phyloP scores from a whole-genome alignment of 2,113 vertebrate genomes.

The Charadrius vociferus region DNA sequence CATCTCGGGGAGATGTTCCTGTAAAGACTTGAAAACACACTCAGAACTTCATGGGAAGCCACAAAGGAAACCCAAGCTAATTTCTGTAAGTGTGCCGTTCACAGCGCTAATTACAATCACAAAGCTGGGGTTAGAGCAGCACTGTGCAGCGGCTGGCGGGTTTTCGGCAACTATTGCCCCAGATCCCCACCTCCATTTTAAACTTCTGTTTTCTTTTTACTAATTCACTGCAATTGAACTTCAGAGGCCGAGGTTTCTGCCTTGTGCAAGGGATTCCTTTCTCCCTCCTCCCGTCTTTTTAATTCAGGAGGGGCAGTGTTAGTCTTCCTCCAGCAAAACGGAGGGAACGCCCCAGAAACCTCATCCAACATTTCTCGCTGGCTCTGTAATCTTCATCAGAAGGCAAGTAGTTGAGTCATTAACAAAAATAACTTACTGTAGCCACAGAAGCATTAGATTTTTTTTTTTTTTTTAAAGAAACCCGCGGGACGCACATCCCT shows the following conservation, averaged over 20 bases:
- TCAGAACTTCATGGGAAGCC: not conserved
- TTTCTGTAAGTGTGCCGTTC: not conserved
- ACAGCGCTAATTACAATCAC: not conserved
- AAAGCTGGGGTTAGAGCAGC: not conserved
- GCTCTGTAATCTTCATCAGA: not conserved
- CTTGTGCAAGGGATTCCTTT: rapidly evolving
- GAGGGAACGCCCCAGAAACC: not conserved
- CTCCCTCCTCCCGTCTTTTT: not conserved
- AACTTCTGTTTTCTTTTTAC: not conserved
- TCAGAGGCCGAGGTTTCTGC: not conserved
- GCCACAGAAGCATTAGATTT: rapidly evolving
- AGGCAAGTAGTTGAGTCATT: not conserved
- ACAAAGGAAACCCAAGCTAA: slow-evolving; percentile 37
- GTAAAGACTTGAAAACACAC: not conserved
- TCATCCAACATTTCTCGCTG: not conserved
- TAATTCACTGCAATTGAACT: not conserved
- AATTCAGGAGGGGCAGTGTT: rapidly evolving
- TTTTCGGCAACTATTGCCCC: not conserved
- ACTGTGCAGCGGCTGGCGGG: rapidly evolving
- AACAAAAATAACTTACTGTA: not conserved
- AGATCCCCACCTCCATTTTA: not conserved
- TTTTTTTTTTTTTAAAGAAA: rapidly evolving
- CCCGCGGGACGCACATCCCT: rapidly evolving
- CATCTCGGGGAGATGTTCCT: not conserved
- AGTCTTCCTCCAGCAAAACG: rapidly evolving